These are phyloP conservation scores for Therioaphis trifolii DNA, from an alignment of 2,888 invertebrate species.

Conservation along the genomic window DNA sequence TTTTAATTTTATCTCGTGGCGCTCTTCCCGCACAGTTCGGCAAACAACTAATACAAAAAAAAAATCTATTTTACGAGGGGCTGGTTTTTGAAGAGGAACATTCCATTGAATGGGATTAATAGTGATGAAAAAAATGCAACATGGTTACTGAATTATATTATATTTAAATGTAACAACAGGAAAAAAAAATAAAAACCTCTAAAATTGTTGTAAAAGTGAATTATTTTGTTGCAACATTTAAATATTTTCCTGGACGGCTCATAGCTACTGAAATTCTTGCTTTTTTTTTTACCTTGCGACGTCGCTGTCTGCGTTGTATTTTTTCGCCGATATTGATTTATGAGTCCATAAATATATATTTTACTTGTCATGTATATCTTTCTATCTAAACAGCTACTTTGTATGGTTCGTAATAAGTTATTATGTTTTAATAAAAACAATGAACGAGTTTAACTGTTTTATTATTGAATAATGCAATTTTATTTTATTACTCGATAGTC, in stretches of 20 bases:
- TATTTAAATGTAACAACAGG: constrained; percentile 32
- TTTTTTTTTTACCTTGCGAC: background rate
- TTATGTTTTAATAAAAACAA: no score
- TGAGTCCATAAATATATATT: constrained; percentile 6
- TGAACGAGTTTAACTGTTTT: no score
- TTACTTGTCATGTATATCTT: no score
- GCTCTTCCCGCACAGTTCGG: background rate
- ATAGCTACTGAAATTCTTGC: background rate
- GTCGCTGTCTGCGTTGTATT: background rate
- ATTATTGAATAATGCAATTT: no score
- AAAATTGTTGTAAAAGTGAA: constrained; percentile 28
- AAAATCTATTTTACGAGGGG: constrained; percentile 32
- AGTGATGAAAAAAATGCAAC: constrained; percentile 39
- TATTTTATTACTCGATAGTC: no score
- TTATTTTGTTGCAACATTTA: constrained; percentile 27
- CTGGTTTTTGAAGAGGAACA: constrained; percentile 33
- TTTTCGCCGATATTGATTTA: constrained; percentile 2
- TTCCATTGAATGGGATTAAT: constrained; percentile 49
- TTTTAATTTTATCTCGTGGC: constrained; percentile 15
- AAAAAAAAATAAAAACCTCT: constrained; percentile 23
- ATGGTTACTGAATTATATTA: constrained; percentile 36
- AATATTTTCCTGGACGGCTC: background rate
- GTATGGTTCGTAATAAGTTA: no score
- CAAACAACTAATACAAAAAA: constrained; percentile 33
- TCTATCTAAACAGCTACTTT: no score